Evolutionary conservation across 2,113 vertebrate species (phyloP).

Genomic region (Morone saxatilis): DNA sequence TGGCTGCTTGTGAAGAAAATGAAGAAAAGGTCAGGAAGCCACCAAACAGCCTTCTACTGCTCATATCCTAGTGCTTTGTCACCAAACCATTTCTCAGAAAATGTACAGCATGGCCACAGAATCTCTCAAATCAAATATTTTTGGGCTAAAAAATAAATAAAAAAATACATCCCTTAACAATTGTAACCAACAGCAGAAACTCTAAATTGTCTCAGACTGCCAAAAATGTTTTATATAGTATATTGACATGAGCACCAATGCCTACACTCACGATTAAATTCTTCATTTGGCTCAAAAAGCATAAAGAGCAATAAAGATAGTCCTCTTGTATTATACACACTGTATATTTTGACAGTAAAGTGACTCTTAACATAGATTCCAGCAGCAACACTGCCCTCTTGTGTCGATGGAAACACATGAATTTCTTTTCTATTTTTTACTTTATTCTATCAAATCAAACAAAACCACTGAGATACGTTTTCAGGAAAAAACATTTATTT

Average conservation of each 20-base stretch:
- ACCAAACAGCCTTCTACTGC: constrained; percentile 54
- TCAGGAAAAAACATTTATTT: constrained; percentile 73
- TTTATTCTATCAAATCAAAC: background rate
- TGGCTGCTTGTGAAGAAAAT: constrained; percentile 77
- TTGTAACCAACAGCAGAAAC: background rate
- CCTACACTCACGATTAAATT: background rate
- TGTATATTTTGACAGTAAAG: background rate
- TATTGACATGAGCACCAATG: background rate
- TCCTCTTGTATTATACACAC: background rate
- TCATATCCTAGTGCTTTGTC: constrained; percentile 25
- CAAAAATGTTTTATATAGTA: background rate
- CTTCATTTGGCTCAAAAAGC: background rate
- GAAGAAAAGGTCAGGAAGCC: constrained; percentile 84
- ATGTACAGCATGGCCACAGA: background rate
- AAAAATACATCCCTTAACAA: background rate
- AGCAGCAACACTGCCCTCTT: constrained; percentile 72
- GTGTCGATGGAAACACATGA: constrained; percentile 31
- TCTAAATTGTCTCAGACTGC: background rate
- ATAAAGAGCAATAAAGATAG: background rate
- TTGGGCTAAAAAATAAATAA: background rate
- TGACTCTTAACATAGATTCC: background rate
- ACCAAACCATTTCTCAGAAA: constrained; percentile 15
- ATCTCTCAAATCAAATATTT: background rate
- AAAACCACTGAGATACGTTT: constrained; percentile 13
- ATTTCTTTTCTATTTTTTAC: no score